These are phyloP conservation scores for Delia radicum DNA, from an alignment of 1,140 invertebrate species.

Conservation along the genomic window DNA sequence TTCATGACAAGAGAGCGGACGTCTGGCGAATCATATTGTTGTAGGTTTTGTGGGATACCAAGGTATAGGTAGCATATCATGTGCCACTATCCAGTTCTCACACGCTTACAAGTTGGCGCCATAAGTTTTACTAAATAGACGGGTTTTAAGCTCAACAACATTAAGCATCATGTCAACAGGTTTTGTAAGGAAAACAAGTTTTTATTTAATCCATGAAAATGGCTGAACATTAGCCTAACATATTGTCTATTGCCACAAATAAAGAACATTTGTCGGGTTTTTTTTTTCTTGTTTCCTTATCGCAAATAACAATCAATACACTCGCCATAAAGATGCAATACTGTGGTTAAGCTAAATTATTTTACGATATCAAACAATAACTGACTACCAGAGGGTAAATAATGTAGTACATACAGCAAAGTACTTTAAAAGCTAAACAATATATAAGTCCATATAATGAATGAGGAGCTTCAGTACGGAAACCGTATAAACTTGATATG, in stretches of 20 bases:
- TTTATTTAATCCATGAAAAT: background rate
- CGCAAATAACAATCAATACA: background rate
- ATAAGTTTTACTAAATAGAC: too few relatives aligned
- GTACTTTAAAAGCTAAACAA: background rate
- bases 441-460: conserved; percentile 16
- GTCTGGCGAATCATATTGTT: too few relatives aligned
- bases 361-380: conserved; percentile 3
- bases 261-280: background rate
- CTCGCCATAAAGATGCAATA: background rate
- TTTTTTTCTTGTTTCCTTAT: background rate
- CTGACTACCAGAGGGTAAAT: background rate
- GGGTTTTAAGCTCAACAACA: too few relatives aligned
- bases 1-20: too few relatives aligned
- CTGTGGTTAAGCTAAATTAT: conserved; percentile 1
- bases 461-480: background rate
- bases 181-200: background rate
- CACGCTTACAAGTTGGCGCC: too few relatives aligned
- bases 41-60: too few relatives aligned
- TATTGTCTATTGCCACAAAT: conserved; percentile 1
- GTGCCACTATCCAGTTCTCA: too few relatives aligned
- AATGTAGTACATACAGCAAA: background rate
- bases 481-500: conserved; percentile 11
- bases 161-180: conserved; percentile 16
- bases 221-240: conserved; percentile 8
- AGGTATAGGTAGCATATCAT: too few relatives aligned